These are phyloP conservation scores for Lanius collurio DNA, from an alignment of 2,113 vertebrate genomes.

Conservation along the genomic window DNA sequence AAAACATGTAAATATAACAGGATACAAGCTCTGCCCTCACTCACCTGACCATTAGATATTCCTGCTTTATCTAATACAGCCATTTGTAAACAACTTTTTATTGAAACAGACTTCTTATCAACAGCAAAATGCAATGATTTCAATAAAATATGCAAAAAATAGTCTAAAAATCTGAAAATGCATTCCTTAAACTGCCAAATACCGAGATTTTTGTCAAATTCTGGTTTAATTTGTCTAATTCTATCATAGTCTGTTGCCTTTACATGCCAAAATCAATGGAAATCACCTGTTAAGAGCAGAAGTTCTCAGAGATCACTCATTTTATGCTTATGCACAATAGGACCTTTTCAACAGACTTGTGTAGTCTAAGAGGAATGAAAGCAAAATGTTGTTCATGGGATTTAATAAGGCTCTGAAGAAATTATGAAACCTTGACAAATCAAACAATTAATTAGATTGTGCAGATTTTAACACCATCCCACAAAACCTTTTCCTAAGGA, in stretches of 20 bases:
- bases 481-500: not conserved
- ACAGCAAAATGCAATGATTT: not conserved
- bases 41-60: not conserved
- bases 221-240: not conserved
- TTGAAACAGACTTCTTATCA: not conserved
- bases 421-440: not conserved
- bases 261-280: not conserved
- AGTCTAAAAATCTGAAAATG: not conserved
- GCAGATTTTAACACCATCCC: not conserved
- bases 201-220: not conserved
- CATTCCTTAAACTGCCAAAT: not conserved
- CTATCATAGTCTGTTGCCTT: not conserved
- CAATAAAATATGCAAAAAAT: not conserved
- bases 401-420: not conserved
- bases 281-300: not conserved
- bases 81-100: not conserved
- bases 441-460: not conserved
- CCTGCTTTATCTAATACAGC: not conserved
- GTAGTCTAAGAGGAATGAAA: not conserved
- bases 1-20: not conserved
- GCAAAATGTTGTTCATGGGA: not conserved
- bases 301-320: not conserved
- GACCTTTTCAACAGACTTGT: not conserved
- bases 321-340: not conserved
- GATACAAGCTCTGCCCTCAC: not conserved